Base-by-base conservation (phyloP, 2,797 vertebrate species). In the Nyctibius grandis region DNA sequence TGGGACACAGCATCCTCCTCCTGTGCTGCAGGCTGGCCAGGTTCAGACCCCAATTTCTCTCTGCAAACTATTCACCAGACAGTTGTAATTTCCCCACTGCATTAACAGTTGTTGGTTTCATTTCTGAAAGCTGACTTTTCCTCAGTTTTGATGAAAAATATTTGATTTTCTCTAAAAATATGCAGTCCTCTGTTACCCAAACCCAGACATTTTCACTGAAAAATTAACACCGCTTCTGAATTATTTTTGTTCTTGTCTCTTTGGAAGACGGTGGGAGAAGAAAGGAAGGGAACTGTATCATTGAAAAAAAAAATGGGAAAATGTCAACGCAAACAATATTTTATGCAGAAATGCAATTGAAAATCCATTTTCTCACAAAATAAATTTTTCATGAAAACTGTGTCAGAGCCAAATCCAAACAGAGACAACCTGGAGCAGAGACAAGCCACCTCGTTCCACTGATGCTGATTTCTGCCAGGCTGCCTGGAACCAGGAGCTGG, bases 381-480 rank as follows among this genome's bases (percentile, higher is more conserved):
- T 92, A 95, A 93, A 93, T 91, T 92, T 91, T 97, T 95, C 94
- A 95, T 88, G 68, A 69, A 95, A 96, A 83, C 56, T 36, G 21
- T 93, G 88, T 76, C 94, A 88, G 75, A 94, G 85, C 79, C 83
- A 85, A 76, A 85, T 91, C 68, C 94, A 88, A 91, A 64, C 67
- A 92, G 87, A 89, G 81, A 88, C 91, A 89, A 67, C 44, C 72
- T 89, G 72, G 47, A 95, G 93, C 17, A 2, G 78, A 91, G 87
- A 91, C 47, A 87, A 92, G 75, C 40, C 91, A 85, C 80, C 69
- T 59, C 11, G 2, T 75, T 83, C 68, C 73, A 81, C 61, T 72
- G 20, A 47, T 60, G 65, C 34, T 83, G 88, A 94, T 94, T 88
- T 85, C 89, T 78, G 88, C 48, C 89, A 85, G 25, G 44, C 75